Percentiles rank a stretch among this genome's conserved stretches.
phyloP scores from a whole-genome alignment of 2,888 invertebrate species.

The Eupithecia pulchellata region DNA sequence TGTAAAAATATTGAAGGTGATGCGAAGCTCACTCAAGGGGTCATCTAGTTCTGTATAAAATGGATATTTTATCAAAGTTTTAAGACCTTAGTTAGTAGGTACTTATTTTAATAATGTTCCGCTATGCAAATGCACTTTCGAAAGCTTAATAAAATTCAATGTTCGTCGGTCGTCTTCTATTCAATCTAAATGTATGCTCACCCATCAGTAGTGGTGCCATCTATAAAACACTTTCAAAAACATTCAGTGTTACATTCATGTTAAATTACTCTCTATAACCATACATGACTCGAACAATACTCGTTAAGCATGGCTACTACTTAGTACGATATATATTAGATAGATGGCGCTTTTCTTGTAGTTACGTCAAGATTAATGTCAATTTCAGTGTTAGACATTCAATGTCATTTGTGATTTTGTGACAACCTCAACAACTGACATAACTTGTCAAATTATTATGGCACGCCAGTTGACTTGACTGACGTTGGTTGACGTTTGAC shows the following conservation, averaged over 20 bases:
- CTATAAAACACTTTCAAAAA: not conserved
- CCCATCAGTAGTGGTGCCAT: not conserved
- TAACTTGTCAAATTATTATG: not conserved
- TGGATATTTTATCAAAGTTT: not conserved
- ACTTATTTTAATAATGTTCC: too few relatives aligned
- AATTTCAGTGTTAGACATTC: slow-evolving; percentile 17
- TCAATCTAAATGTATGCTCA: not conserved
- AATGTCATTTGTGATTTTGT: slow-evolving; percentile 14
- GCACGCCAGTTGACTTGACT: too few relatives aligned
- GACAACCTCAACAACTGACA: not conserved
- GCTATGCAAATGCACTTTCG: too few relatives aligned
- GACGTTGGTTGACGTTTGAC: too few relatives aligned
- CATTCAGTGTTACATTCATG: not conserved
- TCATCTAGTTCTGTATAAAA: too few relatives aligned
- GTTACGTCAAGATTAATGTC: not conserved
- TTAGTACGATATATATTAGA: not conserved
- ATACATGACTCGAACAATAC: too few relatives aligned
- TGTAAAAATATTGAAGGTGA: too few relatives aligned
- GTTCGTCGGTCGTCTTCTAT: too few relatives aligned
- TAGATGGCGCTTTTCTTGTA: slow-evolving; percentile 24
- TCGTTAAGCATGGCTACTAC: not conserved
- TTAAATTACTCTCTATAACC: too few relatives aligned
- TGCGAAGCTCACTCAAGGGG: too few relatives aligned
- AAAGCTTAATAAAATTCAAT: not conserved
- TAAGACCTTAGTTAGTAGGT: too few relatives aligned